Conservation (phyloP, 2,888 invertebrate genomes). For the Acrocera orbiculus region DNA sequence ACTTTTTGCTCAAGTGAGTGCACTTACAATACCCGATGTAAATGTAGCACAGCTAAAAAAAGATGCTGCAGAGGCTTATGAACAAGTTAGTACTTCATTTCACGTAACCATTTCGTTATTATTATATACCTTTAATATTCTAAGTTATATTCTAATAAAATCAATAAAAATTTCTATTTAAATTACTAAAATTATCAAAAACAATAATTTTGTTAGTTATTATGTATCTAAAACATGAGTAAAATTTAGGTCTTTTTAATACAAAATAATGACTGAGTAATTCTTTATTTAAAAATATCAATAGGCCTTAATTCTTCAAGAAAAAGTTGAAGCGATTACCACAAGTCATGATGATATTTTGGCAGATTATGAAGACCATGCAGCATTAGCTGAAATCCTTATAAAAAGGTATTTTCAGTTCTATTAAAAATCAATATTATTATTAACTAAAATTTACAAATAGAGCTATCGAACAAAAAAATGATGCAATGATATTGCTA, state of each 20-base stretch:
- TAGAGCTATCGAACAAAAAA: constrained; percentile 49
- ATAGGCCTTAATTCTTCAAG: constrained; percentile 9
- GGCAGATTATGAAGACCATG: constrained; percentile 45
- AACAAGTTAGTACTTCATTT: constrained; percentile 43
- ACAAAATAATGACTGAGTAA: too few relatives aligned
- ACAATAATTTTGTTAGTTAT: too few relatives aligned
- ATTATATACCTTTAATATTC: too few relatives aligned
- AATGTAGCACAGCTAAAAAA: constrained; percentile 50
- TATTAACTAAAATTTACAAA: background rate
- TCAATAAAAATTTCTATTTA: too few relatives aligned
- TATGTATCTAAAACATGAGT: too few relatives aligned
- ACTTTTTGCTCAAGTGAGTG: constrained; percentile 61
- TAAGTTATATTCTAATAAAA: too few relatives aligned
- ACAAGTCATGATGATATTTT: constrained; percentile 36
- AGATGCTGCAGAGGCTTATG: constrained; percentile 46
- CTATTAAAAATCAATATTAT: background rate
- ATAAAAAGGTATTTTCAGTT: background rate
- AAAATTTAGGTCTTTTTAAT: too few relatives aligned
- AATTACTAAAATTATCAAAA: too few relatives aligned
- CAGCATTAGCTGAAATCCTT: constrained; percentile 40
- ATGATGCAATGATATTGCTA: constrained; percentile 59
- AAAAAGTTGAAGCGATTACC: constrained; percentile 20
- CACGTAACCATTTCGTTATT: too few relatives aligned
- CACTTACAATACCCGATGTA: constrained; percentile 58
- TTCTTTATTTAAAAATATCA: too few relatives aligned